Conservation (phyloP, 2,113 vertebrate species). For the Halcyon malimbica region DNA sequence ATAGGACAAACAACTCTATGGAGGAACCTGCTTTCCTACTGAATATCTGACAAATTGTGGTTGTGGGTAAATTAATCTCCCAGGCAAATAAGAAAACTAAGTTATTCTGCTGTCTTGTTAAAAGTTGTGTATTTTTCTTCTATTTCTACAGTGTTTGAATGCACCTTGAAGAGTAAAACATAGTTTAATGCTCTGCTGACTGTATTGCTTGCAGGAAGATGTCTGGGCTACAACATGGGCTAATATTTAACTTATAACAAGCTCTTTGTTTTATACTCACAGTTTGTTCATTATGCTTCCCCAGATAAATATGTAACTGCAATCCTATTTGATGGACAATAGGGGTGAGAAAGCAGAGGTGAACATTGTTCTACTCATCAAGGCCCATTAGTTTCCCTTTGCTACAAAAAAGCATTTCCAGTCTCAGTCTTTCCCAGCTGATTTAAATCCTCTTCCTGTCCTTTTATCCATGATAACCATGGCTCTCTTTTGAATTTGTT, state of each 20-base stretch:
- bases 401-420: background rate
- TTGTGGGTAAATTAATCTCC: background rate
- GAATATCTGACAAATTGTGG: background rate
- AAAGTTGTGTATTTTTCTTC: background rate
- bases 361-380: background rate
- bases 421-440: background rate
- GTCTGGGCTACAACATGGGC: background rate
- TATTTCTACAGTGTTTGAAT: background rate
- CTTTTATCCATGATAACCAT: background rate
- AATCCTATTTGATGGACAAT: background rate
- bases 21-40: background rate
- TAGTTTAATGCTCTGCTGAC: slow-evolving; percentile 27
- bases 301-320: background rate
- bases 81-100: background rate
- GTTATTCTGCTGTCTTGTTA: background rate
- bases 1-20: background rate
- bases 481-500: background rate
- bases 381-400: background rate
- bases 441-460: background rate
- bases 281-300: slow-evolving; percentile 6
- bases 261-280: slow-evolving; percentile 15
- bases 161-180: background rate
- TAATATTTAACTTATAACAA: slow-evolving; percentile 37
- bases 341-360: background rate
- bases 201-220: background rate